These are phyloP conservation scores for Chrysodeixis includens DNA, from an alignment of 2,888 invertebrate genomes.

Conservation along the genomic window DNA sequence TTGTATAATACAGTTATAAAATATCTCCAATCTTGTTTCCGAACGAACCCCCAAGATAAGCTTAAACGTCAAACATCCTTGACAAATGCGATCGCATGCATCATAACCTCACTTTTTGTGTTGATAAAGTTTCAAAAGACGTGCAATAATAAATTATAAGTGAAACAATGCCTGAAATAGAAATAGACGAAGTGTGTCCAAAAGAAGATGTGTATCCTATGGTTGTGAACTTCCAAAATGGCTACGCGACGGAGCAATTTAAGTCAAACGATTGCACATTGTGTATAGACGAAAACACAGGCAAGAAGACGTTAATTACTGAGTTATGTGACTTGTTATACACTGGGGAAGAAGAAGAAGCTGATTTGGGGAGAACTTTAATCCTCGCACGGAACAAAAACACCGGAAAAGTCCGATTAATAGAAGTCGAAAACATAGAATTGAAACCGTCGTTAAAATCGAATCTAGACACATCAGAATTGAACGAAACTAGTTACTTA, in stretches of 20 bases:
- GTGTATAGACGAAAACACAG: conserved; percentile 63
- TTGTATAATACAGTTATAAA: no score
- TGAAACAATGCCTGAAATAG: conserved; percentile 63
- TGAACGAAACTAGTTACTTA: conserved; percentile 70
- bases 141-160: conserved; percentile 21
- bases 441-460: conserved; percentile 70
- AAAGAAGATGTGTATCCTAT: conserved; percentile 68
- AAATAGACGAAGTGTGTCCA: conserved; percentile 73
- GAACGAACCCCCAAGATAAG: background rate
- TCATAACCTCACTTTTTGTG: conserved; percentile 20
- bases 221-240: conserved; percentile 80
- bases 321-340: conserved; percentile 73
- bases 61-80: background rate
- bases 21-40: background rate
- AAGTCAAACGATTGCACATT: conserved; percentile 63
- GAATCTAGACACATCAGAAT: conserved; percentile 57
- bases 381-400: conserved; percentile 72
- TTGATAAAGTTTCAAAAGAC: conserved; percentile 10
- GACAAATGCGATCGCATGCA: background rate
- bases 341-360: conserved; percentile 72
- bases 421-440: conserved; percentile 73
- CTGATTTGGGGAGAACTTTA: conserved; percentile 71
- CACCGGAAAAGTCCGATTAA: conserved; percentile 78
- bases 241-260: conserved; percentile 73
- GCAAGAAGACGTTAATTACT: conserved; percentile 63